Percentiles rank a stretch among this genome's conserved stretches.
Conservation (phyloP, 2,888 invertebrate species). For the Brassicogethes aeneus region DNA sequence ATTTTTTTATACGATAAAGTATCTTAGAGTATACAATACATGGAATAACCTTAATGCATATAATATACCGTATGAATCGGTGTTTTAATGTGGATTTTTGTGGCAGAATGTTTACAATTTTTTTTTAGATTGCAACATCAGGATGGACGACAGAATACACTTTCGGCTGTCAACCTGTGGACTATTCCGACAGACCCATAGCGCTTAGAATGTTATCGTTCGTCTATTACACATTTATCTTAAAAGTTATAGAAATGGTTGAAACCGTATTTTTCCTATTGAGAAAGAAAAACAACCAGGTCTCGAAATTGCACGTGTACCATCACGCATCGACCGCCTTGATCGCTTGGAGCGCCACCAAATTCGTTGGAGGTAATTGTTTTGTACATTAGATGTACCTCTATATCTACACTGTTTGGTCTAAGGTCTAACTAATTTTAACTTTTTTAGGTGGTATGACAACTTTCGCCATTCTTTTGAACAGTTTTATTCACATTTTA, state of each 20-base stretch:
- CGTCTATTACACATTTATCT: slow-evolving; percentile 51
- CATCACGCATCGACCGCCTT: slow-evolving; percentile 57
- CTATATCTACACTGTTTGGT: slow-evolving; percentile 18
- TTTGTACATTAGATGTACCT: too few relatives aligned
- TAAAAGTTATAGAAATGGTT: slow-evolving; percentile 57
- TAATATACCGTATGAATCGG: too few relatives aligned
- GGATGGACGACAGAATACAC: slow-evolving; percentile 55
- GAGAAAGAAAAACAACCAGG: slow-evolving; percentile 62
- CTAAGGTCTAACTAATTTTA: neutral
- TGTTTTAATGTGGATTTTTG: too few relatives aligned
- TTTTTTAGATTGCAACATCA: slow-evolving; percentile 49
- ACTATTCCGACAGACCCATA: slow-evolving; percentile 54
- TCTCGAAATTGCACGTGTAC: slow-evolving; percentile 63
- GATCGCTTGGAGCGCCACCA: slow-evolving; percentile 52
- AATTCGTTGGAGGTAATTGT: slow-evolving; percentile 62
- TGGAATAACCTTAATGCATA: too few relatives aligned
- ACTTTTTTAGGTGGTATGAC: slow-evolving; percentile 58
- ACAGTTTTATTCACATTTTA: slow-evolving; percentile 60
- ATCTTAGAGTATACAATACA: too few relatives aligned
- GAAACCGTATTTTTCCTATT: slow-evolving; percentile 66
- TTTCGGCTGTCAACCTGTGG: slow-evolving; percentile 60
- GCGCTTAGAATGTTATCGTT: slow-evolving; percentile 47
- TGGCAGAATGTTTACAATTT: too few relatives aligned
- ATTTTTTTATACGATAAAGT: too few relatives aligned
- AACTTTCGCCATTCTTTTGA: slow-evolving; percentile 56